A percentile compares a stretch with the other conserved stretches of the same genome.
phyloP scores from a whole-genome alignment of 2,113 vertebrate species.

The Nesospiza acunhae region DNA sequence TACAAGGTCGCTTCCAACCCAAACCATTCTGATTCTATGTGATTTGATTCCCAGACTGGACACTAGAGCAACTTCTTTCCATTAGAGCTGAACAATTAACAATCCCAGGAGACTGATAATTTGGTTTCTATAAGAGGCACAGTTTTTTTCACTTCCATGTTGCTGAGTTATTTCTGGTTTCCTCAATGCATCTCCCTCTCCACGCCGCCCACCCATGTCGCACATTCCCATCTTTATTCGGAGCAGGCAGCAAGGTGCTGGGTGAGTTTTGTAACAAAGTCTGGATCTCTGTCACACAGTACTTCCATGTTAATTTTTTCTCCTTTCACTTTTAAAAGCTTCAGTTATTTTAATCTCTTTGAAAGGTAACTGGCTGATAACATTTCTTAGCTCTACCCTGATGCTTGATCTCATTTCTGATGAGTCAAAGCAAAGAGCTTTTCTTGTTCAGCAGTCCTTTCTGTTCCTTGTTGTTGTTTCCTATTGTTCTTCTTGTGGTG shows the following conservation, averaged over 20 bases:
- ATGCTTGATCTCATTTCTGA: background rate
- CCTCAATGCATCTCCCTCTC: background rate
- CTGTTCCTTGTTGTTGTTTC: background rate
- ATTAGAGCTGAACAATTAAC: background rate
- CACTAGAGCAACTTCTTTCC: background rate
- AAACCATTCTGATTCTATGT: background rate
- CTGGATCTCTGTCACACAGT: background rate
- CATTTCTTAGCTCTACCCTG: background rate
- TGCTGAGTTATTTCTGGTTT: background rate
- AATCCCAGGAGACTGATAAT: background rate
- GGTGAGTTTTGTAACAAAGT: background rate
- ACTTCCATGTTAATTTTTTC: background rate
- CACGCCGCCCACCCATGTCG: fast-evolving
- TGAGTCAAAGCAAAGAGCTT: background rate
- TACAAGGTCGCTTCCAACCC: background rate
- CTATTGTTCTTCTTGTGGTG: background rate
- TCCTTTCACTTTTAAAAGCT: background rate
- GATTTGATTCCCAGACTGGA: background rate
- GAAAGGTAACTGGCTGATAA: background rate
- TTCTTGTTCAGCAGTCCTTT: background rate
- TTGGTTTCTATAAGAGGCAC: background rate
- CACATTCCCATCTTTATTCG: background rate
- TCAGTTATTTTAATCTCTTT: background rate
- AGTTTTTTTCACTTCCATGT: background rate
- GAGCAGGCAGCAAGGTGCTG: background rate